Base-by-base conservation (phyloP, 2,888 invertebrate species). In the Alviniconcha strummeri region DNA sequence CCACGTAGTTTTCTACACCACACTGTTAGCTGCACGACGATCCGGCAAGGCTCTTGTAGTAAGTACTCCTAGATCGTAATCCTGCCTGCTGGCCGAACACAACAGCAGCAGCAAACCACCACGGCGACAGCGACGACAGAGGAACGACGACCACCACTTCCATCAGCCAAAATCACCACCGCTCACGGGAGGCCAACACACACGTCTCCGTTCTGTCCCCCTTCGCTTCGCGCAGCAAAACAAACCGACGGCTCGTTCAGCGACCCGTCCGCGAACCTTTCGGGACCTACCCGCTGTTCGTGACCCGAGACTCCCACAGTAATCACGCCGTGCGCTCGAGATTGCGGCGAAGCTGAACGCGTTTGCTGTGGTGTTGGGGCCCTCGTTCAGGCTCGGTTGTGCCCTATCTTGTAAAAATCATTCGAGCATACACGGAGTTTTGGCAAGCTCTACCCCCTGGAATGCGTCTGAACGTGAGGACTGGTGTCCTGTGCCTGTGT, bases 401-500 rank as follows among this genome's bases (percentile, higher is more conserved):
- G 77, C 77, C 77, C 77, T 77, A 77, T 77, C 77, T 19, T 57
- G 77, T 77, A 60, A 57, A 77, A 77, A 77, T 77, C 77, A 77
- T 57, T 77, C 57, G 36, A 77, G 77, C 77, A 77, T 77, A 57
- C 60, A 77, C 36, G 36, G 60, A 36, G 56, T 56, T 77, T 77
- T 2, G 60, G 60, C 9, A 19, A 60, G 36, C n/a, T 11, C 69
- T 17, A 1, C 60, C 19, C 19, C 57, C 77, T 60, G 13, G 60
- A 60, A 11, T 60, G 60, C 60, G 60, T 11, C 60, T 60, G 8
- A 60, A 36, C 36, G 36, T 60, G 60, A 60, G 60, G 60, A 11
- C 13, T 60, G 60, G 60, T 60, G 60, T 60, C 60, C 13, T 60
- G 60, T 60, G 60, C 60, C 60, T 60, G 60, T 60, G 60, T 60